A percentile compares a stretch with the other conserved stretches of the same genome.
phyloP scores from a whole-genome alignment of 2,113 vertebrate genomes.

The Ellobius talpinus region DNA sequence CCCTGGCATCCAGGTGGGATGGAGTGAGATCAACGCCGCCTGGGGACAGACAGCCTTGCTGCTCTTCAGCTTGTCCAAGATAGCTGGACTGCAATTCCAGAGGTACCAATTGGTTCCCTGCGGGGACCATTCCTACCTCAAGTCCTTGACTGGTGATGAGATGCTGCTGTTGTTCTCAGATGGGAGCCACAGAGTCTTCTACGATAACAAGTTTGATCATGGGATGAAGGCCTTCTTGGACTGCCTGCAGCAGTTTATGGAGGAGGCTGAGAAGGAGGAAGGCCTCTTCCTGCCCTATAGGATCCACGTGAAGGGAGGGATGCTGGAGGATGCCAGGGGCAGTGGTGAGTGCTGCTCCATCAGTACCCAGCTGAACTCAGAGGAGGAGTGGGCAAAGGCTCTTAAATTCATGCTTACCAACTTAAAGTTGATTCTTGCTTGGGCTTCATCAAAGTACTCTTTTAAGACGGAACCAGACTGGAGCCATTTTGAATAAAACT shows the following conservation, averaged over 20 bases:
- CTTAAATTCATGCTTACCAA: slow-evolving; percentile 97
- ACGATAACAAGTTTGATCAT: slow-evolving; percentile 94
- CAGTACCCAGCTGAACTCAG: slow-evolving; percentile 95
- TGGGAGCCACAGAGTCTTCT: slow-evolving; percentile 91
- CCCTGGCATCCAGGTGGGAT: slow-evolving; percentile 92
- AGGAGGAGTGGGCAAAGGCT: slow-evolving; percentile 96
- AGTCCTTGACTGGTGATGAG: slow-evolving; percentile 88
- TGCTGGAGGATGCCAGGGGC: slow-evolving; percentile 93
- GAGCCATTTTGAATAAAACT: not conserved
- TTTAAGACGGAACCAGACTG: not conserved
- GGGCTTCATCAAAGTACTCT: slow-evolving; percentile 93
- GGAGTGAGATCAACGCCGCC: slow-evolving; percentile 95
- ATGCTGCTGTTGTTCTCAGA: slow-evolving; percentile 92
- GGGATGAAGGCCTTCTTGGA: slow-evolving; percentile 98
- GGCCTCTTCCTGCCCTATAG: slow-evolving; percentile 94
- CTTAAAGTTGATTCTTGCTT: slow-evolving; percentile 94
- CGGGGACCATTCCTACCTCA: slow-evolving; percentile 81
- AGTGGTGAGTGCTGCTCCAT: slow-evolving; percentile 93
- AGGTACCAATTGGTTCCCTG: slow-evolving; percentile 94
- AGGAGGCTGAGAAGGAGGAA: slow-evolving; percentile 93
- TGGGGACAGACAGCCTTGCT: slow-evolving; percentile 96
- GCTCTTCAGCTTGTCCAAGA: slow-evolving; percentile 92
- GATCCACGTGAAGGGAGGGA: slow-evolving; percentile 94
- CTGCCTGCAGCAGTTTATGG: slow-evolving; percentile 96
- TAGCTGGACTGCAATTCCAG: slow-evolving; percentile 93